Evolutionary conservation across 2,888 invertebrate species (phyloP).

Genomic region (Pollenia angustigena): DNA sequence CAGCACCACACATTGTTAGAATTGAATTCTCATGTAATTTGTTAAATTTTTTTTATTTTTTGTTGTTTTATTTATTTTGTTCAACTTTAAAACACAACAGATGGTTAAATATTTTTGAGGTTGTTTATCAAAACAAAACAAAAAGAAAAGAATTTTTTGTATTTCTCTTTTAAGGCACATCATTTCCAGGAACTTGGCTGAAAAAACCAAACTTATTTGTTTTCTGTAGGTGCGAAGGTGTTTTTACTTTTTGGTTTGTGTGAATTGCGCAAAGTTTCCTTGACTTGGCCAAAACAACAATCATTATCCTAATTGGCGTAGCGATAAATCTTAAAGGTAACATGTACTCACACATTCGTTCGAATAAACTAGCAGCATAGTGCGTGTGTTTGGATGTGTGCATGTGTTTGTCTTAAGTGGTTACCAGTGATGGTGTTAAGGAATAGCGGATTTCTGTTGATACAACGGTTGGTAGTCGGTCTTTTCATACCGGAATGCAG

Average conservation of each 20-base stretch:
- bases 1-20: constrained; percentile 70
- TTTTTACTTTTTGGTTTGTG: constrained; percentile 38
- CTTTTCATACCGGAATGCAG: constrained; percentile 64
- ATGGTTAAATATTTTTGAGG: constrained; percentile 71
- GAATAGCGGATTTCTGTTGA: constrained; percentile 57
- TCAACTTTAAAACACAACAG: constrained; percentile 66
- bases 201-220: constrained; percentile 66
- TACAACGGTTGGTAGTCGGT: constrained; percentile 29
- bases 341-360: background rate
- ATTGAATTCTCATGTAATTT: constrained; percentile 73
- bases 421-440: constrained; percentile 32
- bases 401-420: constrained; percentile 23
- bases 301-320: constrained; percentile 77
- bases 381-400: background rate
- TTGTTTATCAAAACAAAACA: constrained; percentile 16
- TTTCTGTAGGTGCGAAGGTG: constrained; percentile 67
- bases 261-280: constrained; percentile 57
- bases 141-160: constrained; percentile 35
- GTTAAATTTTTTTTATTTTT: constrained; percentile 61
- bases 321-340: constrained; percentile 75
- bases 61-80: constrained; percentile 26
- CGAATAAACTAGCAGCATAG: background rate
- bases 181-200: constrained; percentile 73
- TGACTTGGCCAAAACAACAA: constrained; percentile 69
- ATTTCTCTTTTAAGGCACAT: constrained; percentile 46